Evolutionary conservation across 30 jellyfish, hydroid and myxozoan genomes (phyloP), one percentile per base, ranked within the genome.

Genomic region (Mastigias papua): DNA sequence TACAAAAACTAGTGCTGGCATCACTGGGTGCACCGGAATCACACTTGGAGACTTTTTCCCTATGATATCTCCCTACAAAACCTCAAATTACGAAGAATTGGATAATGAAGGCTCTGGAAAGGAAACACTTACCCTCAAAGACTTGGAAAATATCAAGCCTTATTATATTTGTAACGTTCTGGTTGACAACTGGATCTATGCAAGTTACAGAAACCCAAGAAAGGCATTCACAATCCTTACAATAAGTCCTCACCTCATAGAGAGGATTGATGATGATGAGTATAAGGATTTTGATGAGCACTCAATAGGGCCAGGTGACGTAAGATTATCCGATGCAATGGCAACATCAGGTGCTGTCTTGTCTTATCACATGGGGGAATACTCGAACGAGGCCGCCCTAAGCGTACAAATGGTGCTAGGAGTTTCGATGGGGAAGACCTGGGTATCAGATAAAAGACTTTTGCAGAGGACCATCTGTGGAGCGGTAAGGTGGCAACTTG

Each of bases 271-370:
- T 58, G 91, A 88, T 73, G 89, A 88, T 50, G 84, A 78, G 0
- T 30, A 19, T 34, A 88, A 72, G 21, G 97, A 88, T 30, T 88
- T 88, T 42, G 86, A 64, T 29, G 92, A 88, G 42, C 16, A 76
- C 34, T 48, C 78, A 31, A 69, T 88, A 27, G 78, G 79, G 22
- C 97, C 97, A 2, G 35, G 65, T 8, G 97, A 88, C 78, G 61
- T 88, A 13, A 51, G 78, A 50, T 72, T 88, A 30, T 88, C 97
- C 15, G 97, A 88, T 72, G 97, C 97, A 66, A 88, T 88, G 97
- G 97, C 97, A 35, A 88, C 97, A 30, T 88, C 97, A 7, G 97
- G 91, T 13, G 97, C 97, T 21, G 97, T 78, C 51, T 88, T 88
- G 1, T 68, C 97, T 15, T 51, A 70, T n/a, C 85, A 78, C 68